These are phyloP conservation scores for Anas bernieri DNA, from an alignment of 2,797 vertebrate species.

Conservation along the genomic window DNA sequence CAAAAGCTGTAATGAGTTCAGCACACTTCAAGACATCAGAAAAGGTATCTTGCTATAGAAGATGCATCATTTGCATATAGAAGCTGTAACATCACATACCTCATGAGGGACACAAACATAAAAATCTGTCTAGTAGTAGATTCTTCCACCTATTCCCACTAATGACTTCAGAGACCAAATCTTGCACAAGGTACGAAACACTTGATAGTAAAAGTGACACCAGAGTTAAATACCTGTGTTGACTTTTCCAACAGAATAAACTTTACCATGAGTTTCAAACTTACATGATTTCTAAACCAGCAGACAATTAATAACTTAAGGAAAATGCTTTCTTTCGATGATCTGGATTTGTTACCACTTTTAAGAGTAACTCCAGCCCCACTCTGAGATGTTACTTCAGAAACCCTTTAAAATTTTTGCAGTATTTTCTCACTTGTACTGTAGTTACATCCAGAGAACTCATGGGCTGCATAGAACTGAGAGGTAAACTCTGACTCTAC, in stretches of 20 bases:
- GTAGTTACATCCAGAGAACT: not conserved
- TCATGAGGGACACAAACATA: not conserved
- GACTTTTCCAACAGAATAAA: not conserved
- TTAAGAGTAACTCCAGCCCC: not conserved
- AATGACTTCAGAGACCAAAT: constrained; percentile 34
- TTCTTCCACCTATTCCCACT: not conserved
- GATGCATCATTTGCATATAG: constrained; percentile 5
- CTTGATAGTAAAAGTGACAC: constrained; percentile 13
- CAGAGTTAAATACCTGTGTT: not conserved
- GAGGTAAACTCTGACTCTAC: not conserved
- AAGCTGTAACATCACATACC: not conserved
- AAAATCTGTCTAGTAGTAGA: not conserved
- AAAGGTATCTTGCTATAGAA: not conserved
- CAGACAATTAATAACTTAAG: not conserved
- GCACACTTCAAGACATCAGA: constrained; percentile 39
- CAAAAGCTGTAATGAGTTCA: constrained; percentile 65
- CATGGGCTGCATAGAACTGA: not conserved
- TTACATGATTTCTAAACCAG: not conserved
- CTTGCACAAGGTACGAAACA: not conserved
- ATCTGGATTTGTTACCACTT: not conserved
- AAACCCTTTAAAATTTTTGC: not conserved
- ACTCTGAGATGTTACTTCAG: not conserved
- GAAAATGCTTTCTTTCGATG: not conserved
- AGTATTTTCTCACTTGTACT: not conserved
- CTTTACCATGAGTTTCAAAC: not conserved